phyloP scores from a whole-genome alignment of 2,113 vertebrate species.

The Notarius lentiginosus region DNA sequence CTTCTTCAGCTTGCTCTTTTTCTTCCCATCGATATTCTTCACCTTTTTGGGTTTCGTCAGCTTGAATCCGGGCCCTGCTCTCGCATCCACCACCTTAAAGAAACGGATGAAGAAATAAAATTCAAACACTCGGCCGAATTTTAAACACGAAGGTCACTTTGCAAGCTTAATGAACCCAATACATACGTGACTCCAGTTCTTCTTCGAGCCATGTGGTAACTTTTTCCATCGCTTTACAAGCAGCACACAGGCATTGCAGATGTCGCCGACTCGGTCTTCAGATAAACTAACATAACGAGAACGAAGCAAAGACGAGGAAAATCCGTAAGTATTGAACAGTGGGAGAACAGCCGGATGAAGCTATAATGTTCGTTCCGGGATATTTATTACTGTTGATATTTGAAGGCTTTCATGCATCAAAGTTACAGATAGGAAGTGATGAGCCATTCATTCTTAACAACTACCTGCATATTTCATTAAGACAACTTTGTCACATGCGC shows the following conservation, averaged over 20 bases:
- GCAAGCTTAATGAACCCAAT: too few species aligned
- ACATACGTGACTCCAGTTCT: constrained; percentile 81
- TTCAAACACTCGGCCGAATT: too few species aligned
- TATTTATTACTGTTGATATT: not conserved
- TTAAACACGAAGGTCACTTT: too few species aligned
- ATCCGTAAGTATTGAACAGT: not conserved
- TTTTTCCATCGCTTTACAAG: constrained; percentile 82
- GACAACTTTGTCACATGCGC: too few species aligned
- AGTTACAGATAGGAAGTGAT: not conserved
- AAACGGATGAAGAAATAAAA: not conserved
- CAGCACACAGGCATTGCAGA: constrained; percentile 80
- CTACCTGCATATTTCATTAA: not conserved
- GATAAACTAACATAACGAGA: constrained; percentile 61
- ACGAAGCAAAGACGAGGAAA: not conserved
- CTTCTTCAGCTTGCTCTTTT: constrained; percentile 74
- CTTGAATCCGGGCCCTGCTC: constrained; percentile 80
- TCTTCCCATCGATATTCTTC: constrained; percentile 75
- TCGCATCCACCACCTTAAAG: constrained; percentile 77
- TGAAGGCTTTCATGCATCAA: not conserved
- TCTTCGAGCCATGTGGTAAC: constrained; percentile 77
- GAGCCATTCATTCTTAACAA: not conserved
- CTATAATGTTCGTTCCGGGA: not conserved
- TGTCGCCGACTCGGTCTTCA: constrained; percentile 78
- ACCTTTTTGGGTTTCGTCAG: constrained; percentile 79
- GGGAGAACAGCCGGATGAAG: not conserved